phyloP scores from a whole-genome alignment of 2,113 vertebrate species.

The Emydocephalus ijimae region DNA sequence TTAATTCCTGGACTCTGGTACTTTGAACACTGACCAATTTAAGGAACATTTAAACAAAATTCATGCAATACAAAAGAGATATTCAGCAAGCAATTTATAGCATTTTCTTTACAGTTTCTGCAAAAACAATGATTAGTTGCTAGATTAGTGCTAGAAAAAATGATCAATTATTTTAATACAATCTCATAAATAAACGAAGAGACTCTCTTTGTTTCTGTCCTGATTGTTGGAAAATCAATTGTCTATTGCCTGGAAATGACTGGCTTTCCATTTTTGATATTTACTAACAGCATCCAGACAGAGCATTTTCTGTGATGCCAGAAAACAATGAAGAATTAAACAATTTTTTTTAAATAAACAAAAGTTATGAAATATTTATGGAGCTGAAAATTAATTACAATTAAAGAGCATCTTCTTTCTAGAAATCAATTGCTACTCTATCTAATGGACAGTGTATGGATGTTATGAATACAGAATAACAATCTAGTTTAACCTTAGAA shows the following conservation, averaged over 20 bases:
- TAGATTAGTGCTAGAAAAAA: slow-evolving; percentile 67
- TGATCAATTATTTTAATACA: slow-evolving; percentile 73
- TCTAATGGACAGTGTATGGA: slow-evolving; percentile 53
- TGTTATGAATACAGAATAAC: slow-evolving; percentile 56
- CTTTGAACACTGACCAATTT: slow-evolving; percentile 38
- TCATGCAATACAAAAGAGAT: slow-evolving; percentile 49
- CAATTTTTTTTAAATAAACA: slow-evolving; percentile 61
- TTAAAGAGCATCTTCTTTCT: slow-evolving; percentile 53
- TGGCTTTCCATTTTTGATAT: slow-evolving; percentile 73
- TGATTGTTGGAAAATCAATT: slow-evolving; percentile 80
- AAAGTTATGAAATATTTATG: slow-evolving; percentile 43
- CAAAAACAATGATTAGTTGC: slow-evolving; percentile 46
- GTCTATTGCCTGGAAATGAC: slow-evolving; percentile 76
- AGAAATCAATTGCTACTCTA: slow-evolving; percentile 56
- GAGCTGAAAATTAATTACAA: slow-evolving; percentile 66
- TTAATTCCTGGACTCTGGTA: slow-evolving; percentile 38
- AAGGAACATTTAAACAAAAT: slow-evolving; percentile 2
- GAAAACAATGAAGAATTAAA: slow-evolving; percentile 45
- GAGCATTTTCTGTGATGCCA: slow-evolving; percentile 61
- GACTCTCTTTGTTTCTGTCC: slow-evolving; percentile 71
- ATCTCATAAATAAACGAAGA: slow-evolving; percentile 74
- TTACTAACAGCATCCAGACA: slow-evolving; percentile 72
- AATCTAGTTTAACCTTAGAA: slow-evolving; percentile 58
- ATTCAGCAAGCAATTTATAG: slow-evolving; percentile 42
- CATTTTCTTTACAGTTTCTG: slow-evolving; percentile 34